Conservation (phyloP, 1,140 invertebrate genomes). For the Penaeus indicus region DNA sequence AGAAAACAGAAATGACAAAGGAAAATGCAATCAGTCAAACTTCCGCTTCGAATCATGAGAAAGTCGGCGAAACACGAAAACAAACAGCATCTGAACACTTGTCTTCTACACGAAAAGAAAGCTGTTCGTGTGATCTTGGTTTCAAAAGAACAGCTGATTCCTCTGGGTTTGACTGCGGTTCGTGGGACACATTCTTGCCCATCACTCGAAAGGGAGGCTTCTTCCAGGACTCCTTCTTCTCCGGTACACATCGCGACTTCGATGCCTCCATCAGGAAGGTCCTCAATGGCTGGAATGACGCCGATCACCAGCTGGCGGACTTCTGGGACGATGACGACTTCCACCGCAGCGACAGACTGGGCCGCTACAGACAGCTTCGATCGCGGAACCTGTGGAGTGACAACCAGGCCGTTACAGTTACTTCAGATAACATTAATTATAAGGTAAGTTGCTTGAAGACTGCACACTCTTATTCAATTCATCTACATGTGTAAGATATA, state of each 20-base stretch:
- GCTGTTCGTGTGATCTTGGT: too few species aligned
- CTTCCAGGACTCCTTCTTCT: conserved; percentile 49
- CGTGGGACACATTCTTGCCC: background rate
- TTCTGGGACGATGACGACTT: conserved; percentile 32
- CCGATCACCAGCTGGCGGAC: conserved; percentile 6
- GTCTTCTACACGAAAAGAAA: too few species aligned
- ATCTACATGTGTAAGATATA: too few species aligned
- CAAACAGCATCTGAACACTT: too few species aligned
- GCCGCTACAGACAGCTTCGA: conserved; percentile 45
- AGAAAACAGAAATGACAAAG: too few species aligned
- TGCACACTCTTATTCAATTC: too few species aligned
- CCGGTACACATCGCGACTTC: conserved; percentile 31
- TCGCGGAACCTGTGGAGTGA: conserved; percentile 14
- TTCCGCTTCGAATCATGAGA: too few species aligned
- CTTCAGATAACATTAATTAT: conserved; percentile 28
- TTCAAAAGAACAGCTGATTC: too few species aligned
- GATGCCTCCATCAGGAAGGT: conserved; percentile 21
- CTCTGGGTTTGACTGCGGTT: background rate
- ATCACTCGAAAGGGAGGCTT: conserved; percentile 18
- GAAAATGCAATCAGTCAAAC: too few species aligned
- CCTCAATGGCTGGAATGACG: conserved; percentile 26
- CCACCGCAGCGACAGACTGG: background rate
- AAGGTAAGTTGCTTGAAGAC: conserved; percentile 8
- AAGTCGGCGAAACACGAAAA: too few species aligned
- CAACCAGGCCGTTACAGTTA: conserved; percentile 44